Evolutionary conservation across 2,797 vertebrate genomes (phyloP), one percentile per base, ranked within the genome.

Genomic region (Mus spretus): DNA sequence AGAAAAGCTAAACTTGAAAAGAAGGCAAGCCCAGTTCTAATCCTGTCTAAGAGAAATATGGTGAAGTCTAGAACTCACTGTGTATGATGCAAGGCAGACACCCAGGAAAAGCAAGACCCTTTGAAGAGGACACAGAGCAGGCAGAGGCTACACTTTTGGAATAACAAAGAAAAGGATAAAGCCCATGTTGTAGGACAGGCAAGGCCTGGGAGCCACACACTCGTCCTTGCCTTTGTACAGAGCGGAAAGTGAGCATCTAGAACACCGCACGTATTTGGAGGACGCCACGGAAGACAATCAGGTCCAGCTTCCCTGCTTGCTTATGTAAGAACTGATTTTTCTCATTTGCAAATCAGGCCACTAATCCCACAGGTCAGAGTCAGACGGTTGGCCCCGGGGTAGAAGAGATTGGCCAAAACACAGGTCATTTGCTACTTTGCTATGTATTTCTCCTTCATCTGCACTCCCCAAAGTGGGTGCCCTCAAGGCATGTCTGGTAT

Each of bases 1-100:
- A n/a, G 93, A 87, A 93, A 90, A 91, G 44, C 75, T 81, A 79
- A 89, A 59, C 34, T 59, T 70, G 91, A 92, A 50, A 81, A 83
- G 63, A 89, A 89, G 3, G 59, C 83, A 95, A 94, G 75, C 55
- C 55, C 47, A 57, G 7, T 57, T 89, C 78, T n/a, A 82, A 82
- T 87, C 37, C 26, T 55, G 89, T 86, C 89, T 15, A 2, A 88
- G 34, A 20, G 11, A 90, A 80, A 94, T 10, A 50, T 50, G 15
- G 61, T 20, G 57, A 44, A 65, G 55, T 44, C 65, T 83, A 94
- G 82, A 53, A 13, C 83, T 50, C 84, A 79, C 22, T 61, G n/a
- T 26, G 63, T 24, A 6, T 34, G 17, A n/a, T 50, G 55, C 79
- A 74, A 47, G 37, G 47, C 57, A 72, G 67, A 89, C 92, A 47